phyloP scores from a whole-genome alignment of 2,797 vertebrate genomes.

The Catharus ustulatus region DNA sequence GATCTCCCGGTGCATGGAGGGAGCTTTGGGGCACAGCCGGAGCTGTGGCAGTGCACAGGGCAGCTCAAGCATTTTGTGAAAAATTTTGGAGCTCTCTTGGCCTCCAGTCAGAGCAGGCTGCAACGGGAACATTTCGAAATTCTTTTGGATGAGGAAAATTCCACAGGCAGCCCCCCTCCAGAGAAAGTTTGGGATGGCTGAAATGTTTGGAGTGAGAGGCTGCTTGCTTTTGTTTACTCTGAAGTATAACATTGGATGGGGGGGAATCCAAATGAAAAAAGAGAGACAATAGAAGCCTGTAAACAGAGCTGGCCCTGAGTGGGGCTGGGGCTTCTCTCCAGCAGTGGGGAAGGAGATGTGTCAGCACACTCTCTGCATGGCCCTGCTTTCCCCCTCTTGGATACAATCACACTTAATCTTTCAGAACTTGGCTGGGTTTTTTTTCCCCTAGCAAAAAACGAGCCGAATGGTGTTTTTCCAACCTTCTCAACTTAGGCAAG shows the following conservation, averaged over 20 bases:
- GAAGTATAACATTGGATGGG: background rate
- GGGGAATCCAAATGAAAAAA: background rate
- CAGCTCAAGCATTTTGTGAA: background rate
- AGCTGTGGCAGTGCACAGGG: background rate
- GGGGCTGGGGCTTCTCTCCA: background rate
- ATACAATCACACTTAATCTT: constrained; percentile 9
- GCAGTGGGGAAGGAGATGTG: constrained; percentile 44
- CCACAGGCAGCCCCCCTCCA: constrained; percentile 47
- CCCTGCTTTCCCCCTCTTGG: background rate
- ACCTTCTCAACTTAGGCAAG: background rate
- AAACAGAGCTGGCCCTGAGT: background rate
- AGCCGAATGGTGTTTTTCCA: background rate
- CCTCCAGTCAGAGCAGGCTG: constrained; percentile 45
- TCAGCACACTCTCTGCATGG: background rate
- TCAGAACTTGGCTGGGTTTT: background rate
- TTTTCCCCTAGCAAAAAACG: background rate
- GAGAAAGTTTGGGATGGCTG: constrained; percentile 68
- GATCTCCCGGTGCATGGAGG: background rate
- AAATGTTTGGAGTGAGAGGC: constrained; percentile 61
- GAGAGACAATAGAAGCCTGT: constrained; percentile 46
- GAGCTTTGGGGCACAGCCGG: rapidly evolving
- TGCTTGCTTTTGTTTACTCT: constrained; percentile 65
- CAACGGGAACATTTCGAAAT: constrained; percentile 64
- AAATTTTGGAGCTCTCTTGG: constrained; percentile 40
- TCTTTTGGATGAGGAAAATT: constrained; percentile 63